phyloP scores from a whole-genome alignment of 2,797 vertebrate genomes.

The Synaphobranchus kaupii region DNA sequence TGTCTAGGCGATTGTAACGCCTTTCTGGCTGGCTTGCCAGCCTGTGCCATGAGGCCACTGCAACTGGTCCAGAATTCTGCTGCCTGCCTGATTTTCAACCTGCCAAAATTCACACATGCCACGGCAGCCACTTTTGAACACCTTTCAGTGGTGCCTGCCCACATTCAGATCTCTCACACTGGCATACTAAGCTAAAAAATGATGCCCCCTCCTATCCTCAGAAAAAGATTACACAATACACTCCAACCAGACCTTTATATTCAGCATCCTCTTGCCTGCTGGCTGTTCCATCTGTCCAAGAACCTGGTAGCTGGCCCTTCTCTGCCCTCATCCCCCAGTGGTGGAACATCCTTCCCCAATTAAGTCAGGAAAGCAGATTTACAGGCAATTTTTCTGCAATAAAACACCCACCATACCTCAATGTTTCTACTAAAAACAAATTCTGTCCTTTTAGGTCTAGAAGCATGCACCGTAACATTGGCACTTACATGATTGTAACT shows the following conservation, averaged over 20 bases:
- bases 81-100: background rate
- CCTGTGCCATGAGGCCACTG: background rate
- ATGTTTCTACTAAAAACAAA: background rate
- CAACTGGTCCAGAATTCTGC: background rate
- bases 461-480: background rate
- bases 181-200: background rate
- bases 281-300: background rate
- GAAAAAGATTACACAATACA: background rate
- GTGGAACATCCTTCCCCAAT: background rate
- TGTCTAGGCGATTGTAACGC: background rate
- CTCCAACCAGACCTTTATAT: background rate
- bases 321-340: background rate
- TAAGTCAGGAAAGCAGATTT: background rate
- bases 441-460: background rate
- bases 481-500: no score
- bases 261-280: background rate
- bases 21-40: background rate
- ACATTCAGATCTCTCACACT: background rate
- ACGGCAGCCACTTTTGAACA: background rate
- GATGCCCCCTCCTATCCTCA: background rate
- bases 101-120: background rate
- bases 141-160: background rate
- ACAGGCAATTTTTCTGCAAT: background rate
- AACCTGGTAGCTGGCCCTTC: background rate
- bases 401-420: background rate